Conservation (phyloP, 2,888 invertebrate species). For the Clivina fossor region DNA sequence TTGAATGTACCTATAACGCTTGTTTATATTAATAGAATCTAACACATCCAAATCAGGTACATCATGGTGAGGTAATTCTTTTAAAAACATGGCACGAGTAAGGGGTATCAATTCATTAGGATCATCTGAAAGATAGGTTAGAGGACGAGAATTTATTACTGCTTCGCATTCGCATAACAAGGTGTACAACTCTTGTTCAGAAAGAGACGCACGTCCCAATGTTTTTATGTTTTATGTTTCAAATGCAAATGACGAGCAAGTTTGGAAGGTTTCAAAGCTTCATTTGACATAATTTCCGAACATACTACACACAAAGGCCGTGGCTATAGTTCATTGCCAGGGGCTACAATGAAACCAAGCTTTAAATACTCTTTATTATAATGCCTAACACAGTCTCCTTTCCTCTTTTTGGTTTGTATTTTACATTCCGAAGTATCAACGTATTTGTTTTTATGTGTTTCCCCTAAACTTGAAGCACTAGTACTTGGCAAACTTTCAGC, state of each 20-base stretch:
- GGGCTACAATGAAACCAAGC: conserved; percentile 28
- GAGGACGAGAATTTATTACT: conserved; percentile 46
- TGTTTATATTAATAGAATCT: conserved; percentile 32
- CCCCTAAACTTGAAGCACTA: background rate
- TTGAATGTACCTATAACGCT: conserved; percentile 25
- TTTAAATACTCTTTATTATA: conserved; percentile 19
- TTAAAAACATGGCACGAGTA: conserved; percentile 44
- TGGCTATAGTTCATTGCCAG: conserved; percentile 19
- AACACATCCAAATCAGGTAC: conserved; percentile 39
- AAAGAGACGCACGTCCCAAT: conserved; percentile 44
- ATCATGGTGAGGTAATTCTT: conserved; percentile 35
- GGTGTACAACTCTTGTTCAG: conserved; percentile 43
- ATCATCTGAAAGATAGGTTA: conserved; percentile 43
- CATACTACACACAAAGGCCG: too few relatives aligned
- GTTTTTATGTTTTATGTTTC: too few relatives aligned
- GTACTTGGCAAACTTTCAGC: background rate
- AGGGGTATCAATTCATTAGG: conserved; percentile 39
- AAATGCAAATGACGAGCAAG: conserved; percentile 25
- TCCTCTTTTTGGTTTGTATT: too few relatives aligned
- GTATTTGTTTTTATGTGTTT: background rate
- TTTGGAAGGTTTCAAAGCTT: conserved; percentile 37
- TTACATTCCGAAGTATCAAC: background rate
- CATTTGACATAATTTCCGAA: too few relatives aligned
- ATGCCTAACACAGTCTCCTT: background rate
- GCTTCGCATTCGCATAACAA: conserved; percentile 44